Evolutionary conservation across 2,888 invertebrate species (phyloP), one percentile per base, ranked within the genome.

Genomic region (Sthenelais limicola): DNA sequence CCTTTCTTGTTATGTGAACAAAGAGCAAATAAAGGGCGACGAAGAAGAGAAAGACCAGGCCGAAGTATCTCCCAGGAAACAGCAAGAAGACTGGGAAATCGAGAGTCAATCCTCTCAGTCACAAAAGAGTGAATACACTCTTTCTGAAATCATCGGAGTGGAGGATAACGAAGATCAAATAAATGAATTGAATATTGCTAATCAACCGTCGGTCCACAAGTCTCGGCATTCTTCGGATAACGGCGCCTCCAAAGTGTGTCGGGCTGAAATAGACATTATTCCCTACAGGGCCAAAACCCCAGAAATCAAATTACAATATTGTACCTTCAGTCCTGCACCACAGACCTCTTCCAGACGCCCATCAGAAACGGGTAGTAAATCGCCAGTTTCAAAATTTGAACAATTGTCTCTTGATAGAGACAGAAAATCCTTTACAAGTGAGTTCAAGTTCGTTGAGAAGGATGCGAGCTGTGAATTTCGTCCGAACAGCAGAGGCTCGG

Each of bases 31-130:
- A 18, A 43, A 48, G 26, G 56, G 38, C 9, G 67, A 68, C 0
- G 77, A 77, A 9, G 71, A 73, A 18, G 78, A 78, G 47, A 78
- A 78, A 52, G 78, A 78, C 24, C 52, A 51, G 7, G 78, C 75
- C 7, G 78, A 78, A 21, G 38, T 71, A 1, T 76, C 76, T 24
- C 73, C 71, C 2, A 54, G 70, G 49, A 78, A 78, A 51, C 51
- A 68, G 24, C 51, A 49, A 38, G 78, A 78, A 51, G 78, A 78
- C 33, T 38, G 54, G n/a, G 76, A 77, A 43, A 51, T 77, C n/a
- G 76, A 68, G 54, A 66, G 62, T 38, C 62, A 62, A 28, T 35
- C 62, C 15, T 62, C 62, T n/a, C 62, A 62, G 38, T 9, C 43
- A 18, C 12, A 43, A 18, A 62, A 62, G 24, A 38, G 38, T 7